Conservation (phyloP, 1,140 invertebrate genomes). For the Chrysomallon squamiferum region DNA sequence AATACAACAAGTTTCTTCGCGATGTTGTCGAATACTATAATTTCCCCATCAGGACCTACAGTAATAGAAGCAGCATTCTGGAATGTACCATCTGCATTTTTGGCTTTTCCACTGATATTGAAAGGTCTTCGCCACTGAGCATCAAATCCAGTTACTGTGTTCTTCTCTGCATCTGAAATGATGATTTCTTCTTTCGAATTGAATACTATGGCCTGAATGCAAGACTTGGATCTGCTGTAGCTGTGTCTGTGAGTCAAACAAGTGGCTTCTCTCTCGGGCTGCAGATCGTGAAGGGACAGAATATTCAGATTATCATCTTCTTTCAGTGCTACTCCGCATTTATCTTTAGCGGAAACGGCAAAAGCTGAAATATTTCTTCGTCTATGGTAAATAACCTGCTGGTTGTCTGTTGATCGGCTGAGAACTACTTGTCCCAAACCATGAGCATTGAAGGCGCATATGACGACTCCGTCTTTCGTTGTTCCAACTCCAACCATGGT, state of each 20-base stretch:
- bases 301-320: neutral
- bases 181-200: neutral
- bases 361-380: neutral
- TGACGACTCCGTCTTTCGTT: neutral
- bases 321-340: neutral
- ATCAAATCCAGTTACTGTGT: neutral
- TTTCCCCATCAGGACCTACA: neutral
- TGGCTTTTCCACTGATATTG: neutral
- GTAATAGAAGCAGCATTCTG: neutral
- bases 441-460: neutral
- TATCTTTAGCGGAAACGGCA: neutral
- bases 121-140: neutral
- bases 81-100: neutral
- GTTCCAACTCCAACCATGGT: neutral
- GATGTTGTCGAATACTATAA: neutral
- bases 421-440: neutral
- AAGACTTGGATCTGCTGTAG: neutral
- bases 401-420: neutral
- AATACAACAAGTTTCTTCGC: neutral
- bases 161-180: neutral
- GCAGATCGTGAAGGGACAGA: neutral
- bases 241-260: neutral
- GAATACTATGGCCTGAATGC: neutral
- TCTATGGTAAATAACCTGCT: neutral
- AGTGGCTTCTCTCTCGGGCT: neutral